Base-by-base conservation (phyloP, 2,888 invertebrate genomes). In the Caradrina clavipalpis region DNA sequence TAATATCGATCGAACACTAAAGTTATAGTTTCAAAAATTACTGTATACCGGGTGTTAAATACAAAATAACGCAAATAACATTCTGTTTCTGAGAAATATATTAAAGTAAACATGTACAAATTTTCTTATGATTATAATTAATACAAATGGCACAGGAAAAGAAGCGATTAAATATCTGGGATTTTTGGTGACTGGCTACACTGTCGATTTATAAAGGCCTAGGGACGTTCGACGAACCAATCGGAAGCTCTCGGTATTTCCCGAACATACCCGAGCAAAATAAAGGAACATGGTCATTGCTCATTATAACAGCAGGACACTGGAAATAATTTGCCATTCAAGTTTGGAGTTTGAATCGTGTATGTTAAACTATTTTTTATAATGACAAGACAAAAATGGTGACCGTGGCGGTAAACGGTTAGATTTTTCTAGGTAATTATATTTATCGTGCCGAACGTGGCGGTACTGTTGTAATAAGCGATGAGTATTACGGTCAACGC, bases 81-180 rank as follows among this genome's bases (percentile, higher is more conserved):
- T 26, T 8, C 31, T 31, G 17, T 49, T 58, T 61, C 15, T 65
- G 57, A 72, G 42, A 80, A 78, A 73, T 78, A 78, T 76, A 79
- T 80, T 81, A 82, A 79, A 68, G 73, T 61, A 71, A 77, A 71
- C 80, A 77, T 80, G 49, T 80, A 83, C 75, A 81, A 80, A 70
- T 79, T 73, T 81, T 53, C 71, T 78, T 76, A 78, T 60, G 59
- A 60, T 74, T 80, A 70, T 68, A 51, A 65, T 77, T 85, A 17
- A 45, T 45, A 83, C 83, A 84, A 88, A 88, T 88, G 89, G 89
- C 89, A 90, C 91, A 85, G 85, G 78, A 86, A 88, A 87, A 75
- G 70, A 85, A 88, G 81, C 81, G 69, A 78, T 80, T 76, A 67
- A 56, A 60, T 69, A 54, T 63, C 0, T 51, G 15, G 11, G 11